Evolutionary conservation across 2,888 invertebrate genomes (phyloP).

Genomic region (Eupeodes latifasciatus): DNA sequence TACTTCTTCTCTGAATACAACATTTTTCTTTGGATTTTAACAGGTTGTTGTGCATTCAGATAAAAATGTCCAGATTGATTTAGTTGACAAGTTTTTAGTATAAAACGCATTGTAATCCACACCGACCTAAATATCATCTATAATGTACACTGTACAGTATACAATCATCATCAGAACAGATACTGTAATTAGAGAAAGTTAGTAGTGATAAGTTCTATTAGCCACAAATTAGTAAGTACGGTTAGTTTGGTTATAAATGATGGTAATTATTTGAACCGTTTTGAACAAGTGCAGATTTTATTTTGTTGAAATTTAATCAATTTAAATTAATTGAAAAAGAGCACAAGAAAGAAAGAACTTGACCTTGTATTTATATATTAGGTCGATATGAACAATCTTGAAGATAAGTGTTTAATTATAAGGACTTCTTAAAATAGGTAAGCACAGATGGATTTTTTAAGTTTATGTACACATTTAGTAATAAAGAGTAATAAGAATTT

Average conservation of each 20-base stretch:
- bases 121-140: conserved; percentile 26
- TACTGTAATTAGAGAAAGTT: conserved; percentile 31
- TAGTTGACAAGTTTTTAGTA: conserved; percentile 3
- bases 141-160: background rate
- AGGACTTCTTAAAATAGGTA: too few relatives aligned
- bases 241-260: background rate
- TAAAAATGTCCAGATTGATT: conserved; percentile 28
- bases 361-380: background rate
- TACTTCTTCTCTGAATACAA: background rate
- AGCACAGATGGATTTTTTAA: too few relatives aligned
- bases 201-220: background rate
- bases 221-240: background rate
- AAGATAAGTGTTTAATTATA: too few relatives aligned
- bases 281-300: background rate
- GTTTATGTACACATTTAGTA: too few relatives aligned
- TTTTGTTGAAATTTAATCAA: background rate
- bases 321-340: background rate
- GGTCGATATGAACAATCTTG: background rate
- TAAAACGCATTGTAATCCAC: conserved; percentile 27
- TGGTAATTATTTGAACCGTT: background rate
- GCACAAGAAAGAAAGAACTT: background rate
- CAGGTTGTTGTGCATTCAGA: conserved; percentile 30
- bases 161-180: too few relatives aligned
- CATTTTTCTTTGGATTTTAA: background rate
- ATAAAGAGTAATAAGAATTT: too few relatives aligned